These are phyloP conservation scores for Sapajus apella DNA, from an alignment of 2,113 vertebrate species.

Conservation along the genomic window DNA sequence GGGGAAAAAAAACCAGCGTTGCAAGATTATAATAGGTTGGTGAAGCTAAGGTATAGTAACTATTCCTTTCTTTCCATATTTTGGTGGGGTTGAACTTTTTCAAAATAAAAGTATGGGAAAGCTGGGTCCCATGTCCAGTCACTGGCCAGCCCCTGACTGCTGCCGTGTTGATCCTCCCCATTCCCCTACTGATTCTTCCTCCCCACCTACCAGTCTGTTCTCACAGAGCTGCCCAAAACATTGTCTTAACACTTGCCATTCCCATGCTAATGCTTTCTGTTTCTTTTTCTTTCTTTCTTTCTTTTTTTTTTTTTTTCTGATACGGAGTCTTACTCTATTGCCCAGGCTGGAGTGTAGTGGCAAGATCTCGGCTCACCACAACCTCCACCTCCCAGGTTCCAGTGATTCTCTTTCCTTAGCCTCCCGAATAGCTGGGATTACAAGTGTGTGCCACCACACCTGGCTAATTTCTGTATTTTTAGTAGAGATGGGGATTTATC, in stretches of 20 bases:
- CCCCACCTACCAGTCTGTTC: fast-evolving
- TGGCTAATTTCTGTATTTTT: too few species aligned
- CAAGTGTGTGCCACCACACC: too few species aligned
- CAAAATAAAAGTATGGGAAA: not conserved
- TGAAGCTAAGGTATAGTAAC: not conserved
- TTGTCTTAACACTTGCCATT: not conserved
- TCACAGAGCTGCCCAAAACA: not conserved
- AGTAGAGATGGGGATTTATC: too few species aligned
- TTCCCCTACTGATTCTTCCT: too few species aligned
- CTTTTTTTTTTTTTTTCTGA: too few species aligned
- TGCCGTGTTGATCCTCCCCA: fast-evolving
- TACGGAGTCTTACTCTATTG: too few species aligned
- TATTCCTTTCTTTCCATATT: not conserved
- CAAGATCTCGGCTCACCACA: too few species aligned
- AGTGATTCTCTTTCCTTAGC: too few species aligned
- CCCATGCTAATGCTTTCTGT: not conserved
- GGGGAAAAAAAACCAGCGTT: not conserved
- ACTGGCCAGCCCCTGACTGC: fast-evolving
- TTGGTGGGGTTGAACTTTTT: not conserved
- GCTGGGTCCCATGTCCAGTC: not conserved
- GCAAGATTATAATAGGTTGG: not conserved
- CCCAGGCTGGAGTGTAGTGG: too few species aligned
- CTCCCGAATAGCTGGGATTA: too few species aligned
- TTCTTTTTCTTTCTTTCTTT: not conserved
- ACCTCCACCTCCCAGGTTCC: too few species aligned